Evolutionary conservation across 1,140 invertebrate genomes (phyloP).

Genomic region (Caenorhabditis inopinata): DNA sequence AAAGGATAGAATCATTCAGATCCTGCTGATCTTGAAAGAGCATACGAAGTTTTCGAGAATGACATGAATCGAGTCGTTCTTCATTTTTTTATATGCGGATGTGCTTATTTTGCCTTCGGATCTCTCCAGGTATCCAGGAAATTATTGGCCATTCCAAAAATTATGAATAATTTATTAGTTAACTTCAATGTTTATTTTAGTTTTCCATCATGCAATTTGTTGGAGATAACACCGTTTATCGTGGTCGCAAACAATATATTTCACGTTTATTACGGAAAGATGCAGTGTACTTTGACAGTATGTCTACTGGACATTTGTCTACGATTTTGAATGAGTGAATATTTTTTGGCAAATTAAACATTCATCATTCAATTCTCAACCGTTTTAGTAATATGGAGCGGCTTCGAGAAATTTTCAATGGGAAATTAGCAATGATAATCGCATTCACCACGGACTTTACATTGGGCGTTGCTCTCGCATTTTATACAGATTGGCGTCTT

Average conservation of each 20-base stretch:
- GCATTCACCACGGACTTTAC: conserved; percentile 67
- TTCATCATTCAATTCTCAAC: not conserved
- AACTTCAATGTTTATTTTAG: not conserved
- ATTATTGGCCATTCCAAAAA: not conserved
- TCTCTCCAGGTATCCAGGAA: not conserved
- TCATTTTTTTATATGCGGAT: not conserved
- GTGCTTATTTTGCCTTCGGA: not conserved
- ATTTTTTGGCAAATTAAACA: no score
- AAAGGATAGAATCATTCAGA: conserved; percentile 40
- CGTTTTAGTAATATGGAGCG: conserved; percentile 78
- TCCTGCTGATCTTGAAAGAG: conserved; percentile 36
- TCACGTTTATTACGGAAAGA: conserved; percentile 77
- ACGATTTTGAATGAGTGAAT: conserved; percentile 84
- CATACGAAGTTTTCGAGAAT: conserved; percentile 46
- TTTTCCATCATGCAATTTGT: not conserved
- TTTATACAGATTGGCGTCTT: conserved; percentile 58
- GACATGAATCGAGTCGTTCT: conserved; percentile 4
- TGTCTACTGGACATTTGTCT: conserved; percentile 81
- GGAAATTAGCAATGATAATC: conserved; percentile 80
- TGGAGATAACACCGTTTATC: not conserved
- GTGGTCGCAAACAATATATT: conserved; percentile 37
- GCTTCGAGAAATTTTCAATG: conserved; percentile 83
- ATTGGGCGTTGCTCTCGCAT: conserved; percentile 56
- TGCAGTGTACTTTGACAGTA: conserved; percentile 84
- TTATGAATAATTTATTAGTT: not conserved